These are phyloP conservation scores for Sander vitreus DNA, from an alignment of 2,113 vertebrate species.

Conservation along the genomic window DNA sequence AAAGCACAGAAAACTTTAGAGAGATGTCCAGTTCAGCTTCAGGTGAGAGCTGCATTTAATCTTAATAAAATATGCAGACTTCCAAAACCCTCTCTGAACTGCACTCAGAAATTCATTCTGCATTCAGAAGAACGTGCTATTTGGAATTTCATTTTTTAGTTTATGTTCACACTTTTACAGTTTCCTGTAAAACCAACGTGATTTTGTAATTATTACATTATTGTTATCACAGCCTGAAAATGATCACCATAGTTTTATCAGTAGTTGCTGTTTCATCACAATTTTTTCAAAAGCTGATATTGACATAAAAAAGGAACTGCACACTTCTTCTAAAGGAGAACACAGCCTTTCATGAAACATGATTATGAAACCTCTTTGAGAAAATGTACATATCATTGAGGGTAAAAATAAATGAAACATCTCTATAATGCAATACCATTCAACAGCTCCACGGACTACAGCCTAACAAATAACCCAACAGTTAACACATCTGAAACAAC, in stretches of 20 bases:
- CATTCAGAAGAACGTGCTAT: slow-evolving; percentile 9
- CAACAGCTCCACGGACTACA: not conserved
- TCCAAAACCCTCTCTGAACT: slow-evolving; percentile 36
- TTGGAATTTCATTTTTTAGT: slow-evolving; percentile 9
- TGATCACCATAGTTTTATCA: not conserved
- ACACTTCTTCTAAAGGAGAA: not conserved
- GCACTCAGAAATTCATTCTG: slow-evolving; percentile 23
- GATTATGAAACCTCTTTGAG: too few relatives aligned
- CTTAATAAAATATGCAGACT: slow-evolving; percentile 39
- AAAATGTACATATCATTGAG: not conserved
- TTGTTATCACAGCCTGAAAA: not conserved
- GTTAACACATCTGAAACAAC: not conserved
- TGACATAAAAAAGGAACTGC: not conserved
- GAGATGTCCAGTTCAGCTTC: slow-evolving; percentile 30
- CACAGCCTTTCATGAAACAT: too few relatives aligned
- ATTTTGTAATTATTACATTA: not conserved
- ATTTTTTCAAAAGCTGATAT: not conserved
- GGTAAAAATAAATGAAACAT: not conserved
- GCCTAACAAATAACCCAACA: not conserved
- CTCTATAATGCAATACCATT: not conserved
- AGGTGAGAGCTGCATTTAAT: slow-evolving; percentile 36
- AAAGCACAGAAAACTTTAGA: slow-evolving; percentile 25
- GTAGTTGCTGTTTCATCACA: not conserved
- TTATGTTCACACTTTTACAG: slow-evolving; percentile 1
- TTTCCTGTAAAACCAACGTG: not conserved